Evolutionary conservation across 2,888 invertebrate species (phyloP).

Genomic region (Mesoligia furuncula): DNA sequence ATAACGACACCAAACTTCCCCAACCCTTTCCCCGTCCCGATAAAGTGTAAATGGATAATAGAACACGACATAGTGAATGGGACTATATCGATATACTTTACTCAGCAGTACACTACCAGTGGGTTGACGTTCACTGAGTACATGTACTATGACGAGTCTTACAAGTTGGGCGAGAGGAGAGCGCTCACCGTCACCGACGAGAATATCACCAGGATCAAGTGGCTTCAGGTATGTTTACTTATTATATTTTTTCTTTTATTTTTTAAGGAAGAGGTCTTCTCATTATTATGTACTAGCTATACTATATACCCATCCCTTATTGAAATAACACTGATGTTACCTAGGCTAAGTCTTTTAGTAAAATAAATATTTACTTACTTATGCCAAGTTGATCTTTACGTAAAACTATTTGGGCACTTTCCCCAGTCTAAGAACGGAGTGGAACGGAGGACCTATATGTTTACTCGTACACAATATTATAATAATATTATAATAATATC

Average conservation of each 20-base stretch:
- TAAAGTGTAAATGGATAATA: slow-evolving; percentile 96
- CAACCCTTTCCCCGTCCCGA: slow-evolving; percentile 94
- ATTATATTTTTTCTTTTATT: too few relatives aligned
- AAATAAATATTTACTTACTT: too few relatives aligned
- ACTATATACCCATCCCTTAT: too few relatives aligned
- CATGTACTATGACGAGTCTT: slow-evolving; percentile 93
- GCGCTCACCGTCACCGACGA: slow-evolving; percentile 93
- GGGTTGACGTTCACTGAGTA: slow-evolving; percentile 94
- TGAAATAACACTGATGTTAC: too few relatives aligned
- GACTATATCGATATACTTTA: slow-evolving; percentile 96
- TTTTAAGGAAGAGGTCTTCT: too few relatives aligned
- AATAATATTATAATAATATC: too few relatives aligned
- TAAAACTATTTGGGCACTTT: neutral
- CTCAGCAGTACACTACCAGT: slow-evolving; percentile 95
- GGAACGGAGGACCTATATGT: neutral
- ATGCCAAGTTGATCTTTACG: neutral
- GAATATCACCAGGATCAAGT: slow-evolving; percentile 92
- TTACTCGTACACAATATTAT: too few relatives aligned
- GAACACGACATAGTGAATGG: slow-evolving; percentile 93
- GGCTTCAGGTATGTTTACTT: slow-evolving; percentile 82
- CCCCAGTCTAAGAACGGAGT: neutral
- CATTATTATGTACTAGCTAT: too few relatives aligned
- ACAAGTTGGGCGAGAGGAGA: slow-evolving; percentile 92
- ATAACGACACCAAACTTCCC: slow-evolving; percentile 97
- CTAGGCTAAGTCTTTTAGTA: too few relatives aligned